Evolutionary conservation across 2,888 invertebrate species (phyloP).

Genomic region (Drosophila emarginata): DNA sequence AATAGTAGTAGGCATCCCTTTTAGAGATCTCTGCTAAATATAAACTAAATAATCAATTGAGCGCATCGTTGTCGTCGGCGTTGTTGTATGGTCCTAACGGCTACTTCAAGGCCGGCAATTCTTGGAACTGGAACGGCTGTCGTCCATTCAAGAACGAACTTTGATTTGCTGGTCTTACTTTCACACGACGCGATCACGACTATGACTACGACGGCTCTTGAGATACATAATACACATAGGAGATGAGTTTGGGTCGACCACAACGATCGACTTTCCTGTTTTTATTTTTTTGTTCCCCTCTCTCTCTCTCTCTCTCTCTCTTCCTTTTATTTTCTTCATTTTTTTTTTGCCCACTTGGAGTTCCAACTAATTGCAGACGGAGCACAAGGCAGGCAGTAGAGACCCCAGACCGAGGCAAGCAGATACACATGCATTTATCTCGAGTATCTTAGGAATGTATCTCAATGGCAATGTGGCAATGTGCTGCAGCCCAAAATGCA

Average conservation of each 20-base stretch:
- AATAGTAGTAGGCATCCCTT: slow-evolving; percentile 57
- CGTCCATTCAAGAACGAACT: slow-evolving; percentile 47
- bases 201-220: slow-evolving; percentile 23
- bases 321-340: background rate
- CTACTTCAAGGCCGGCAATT: slow-evolving; percentile 72
- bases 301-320: background rate
- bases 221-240: slow-evolving; percentile 20
- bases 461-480: slow-evolving; percentile 47
- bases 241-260: slow-evolving; percentile 8
- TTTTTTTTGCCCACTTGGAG: slow-evolving; percentile 46
- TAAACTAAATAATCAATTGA: slow-evolving; percentile 77
- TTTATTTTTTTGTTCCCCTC: slow-evolving; percentile 30
- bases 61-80: slow-evolving; percentile 50
- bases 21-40: slow-evolving; percentile 72
- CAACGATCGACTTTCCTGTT: slow-evolving; percentile 49
- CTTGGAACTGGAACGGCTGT: slow-evolving; percentile 63
- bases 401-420: slow-evolving; percentile 46
- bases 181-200: slow-evolving; percentile 58
- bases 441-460: slow-evolving; percentile 74
- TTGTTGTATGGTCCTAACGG: slow-evolving; percentile 56
- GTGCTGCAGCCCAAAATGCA: slow-evolving; percentile 65
- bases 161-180: slow-evolving; percentile 61
- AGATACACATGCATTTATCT: slow-evolving; percentile 57
- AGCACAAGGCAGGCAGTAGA: slow-evolving; percentile 6
- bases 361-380: slow-evolving; percentile 63